phyloP scores from a whole-genome alignment of 2,888 invertebrate species.

The Drosophila antonietae region DNA sequence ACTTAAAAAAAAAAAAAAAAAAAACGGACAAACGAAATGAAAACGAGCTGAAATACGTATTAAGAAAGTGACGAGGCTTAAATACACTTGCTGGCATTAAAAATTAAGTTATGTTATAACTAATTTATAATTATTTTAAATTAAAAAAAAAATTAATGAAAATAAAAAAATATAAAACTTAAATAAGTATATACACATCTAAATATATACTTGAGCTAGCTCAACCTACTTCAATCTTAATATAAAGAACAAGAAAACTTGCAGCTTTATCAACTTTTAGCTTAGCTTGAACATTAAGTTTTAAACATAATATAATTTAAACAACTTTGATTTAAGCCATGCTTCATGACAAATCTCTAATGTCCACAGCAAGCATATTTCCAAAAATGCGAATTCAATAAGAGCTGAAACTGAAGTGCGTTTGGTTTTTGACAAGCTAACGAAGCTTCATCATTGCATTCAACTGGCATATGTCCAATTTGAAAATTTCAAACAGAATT shows the following conservation, averaged over 20 bases:
- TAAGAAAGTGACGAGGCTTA: background rate
- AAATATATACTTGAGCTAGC: background rate
- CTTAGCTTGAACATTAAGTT: too few species aligned
- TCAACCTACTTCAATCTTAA: background rate
- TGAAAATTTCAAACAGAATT: conserved; percentile 1
- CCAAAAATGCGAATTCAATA: conserved; percentile 14
- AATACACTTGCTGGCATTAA: background rate
- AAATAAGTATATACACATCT: too few species aligned
- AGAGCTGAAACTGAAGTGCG: conserved; percentile 21
- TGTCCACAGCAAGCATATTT: background rate
- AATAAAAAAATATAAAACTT: too few species aligned
- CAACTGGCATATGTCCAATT: conserved; percentile 30
- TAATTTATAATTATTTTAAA: background rate
- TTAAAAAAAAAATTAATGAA: too few species aligned
- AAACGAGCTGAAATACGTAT: conserved; percentile 3
- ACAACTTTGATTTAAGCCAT: background rate
- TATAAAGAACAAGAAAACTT: background rate
- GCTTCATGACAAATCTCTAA: background rate
- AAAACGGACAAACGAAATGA: conserved; percentile 17
- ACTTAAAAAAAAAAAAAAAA: conserved; percentile 2
- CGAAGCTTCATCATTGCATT: conserved; percentile 14
- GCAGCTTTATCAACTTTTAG: too few species aligned
- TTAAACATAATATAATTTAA: background rate
- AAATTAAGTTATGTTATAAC: background rate
- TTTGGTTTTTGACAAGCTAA: conserved; percentile 31